These are phyloP conservation scores for Lasiurus borealis DNA, from an alignment of 2,113 vertebrate species.

Conservation along the genomic window DNA sequence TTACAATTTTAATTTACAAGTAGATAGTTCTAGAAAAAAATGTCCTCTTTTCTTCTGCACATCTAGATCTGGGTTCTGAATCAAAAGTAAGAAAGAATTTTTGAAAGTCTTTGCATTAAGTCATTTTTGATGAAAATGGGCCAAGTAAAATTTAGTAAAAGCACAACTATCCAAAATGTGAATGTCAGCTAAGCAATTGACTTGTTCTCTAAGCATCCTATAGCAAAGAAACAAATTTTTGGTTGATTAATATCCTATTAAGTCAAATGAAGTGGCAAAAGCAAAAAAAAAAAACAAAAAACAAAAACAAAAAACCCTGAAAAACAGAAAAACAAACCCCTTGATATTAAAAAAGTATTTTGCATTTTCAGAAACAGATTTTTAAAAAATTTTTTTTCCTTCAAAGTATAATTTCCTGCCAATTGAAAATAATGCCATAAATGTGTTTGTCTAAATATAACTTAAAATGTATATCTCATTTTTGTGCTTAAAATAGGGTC, in stretches of 20 bases:
- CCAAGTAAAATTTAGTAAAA: conserved; percentile 48
- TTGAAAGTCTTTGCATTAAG: conserved; percentile 39
- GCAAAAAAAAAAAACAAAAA: neutral
- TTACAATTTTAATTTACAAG: conserved; percentile 79
- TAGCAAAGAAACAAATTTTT: conserved; percentile 24
- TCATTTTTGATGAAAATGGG: conserved; percentile 18
- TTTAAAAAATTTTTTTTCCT: conserved; percentile 55
- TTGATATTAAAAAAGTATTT: conserved; percentile 19
- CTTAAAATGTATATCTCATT: conserved; percentile 37
- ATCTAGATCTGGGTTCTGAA: conserved; percentile 67
- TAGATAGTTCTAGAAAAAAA: conserved; percentile 74
- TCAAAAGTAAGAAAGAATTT: conserved; percentile 63
- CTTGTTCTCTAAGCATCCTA: neutral
- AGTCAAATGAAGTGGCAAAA: neutral
- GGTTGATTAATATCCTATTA: conserved; percentile 5
- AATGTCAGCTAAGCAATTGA: neutral
- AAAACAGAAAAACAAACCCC: neutral
- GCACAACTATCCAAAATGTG: conserved; percentile 1
- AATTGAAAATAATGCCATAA: neutral
- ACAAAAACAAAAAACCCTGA: no score
- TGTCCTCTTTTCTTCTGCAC: conserved; percentile 60
- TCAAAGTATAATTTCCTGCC: conserved; percentile 36
- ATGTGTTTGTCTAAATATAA: neutral
- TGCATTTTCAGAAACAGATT: conserved; percentile 53
- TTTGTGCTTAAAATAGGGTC: conserved; percentile 20